A percentile compares a stretch with the other conserved stretches of the same genome.
Conservation (phyloP, 1,140 invertebrate genomes). For the Reticulitermes speratus region DNA sequence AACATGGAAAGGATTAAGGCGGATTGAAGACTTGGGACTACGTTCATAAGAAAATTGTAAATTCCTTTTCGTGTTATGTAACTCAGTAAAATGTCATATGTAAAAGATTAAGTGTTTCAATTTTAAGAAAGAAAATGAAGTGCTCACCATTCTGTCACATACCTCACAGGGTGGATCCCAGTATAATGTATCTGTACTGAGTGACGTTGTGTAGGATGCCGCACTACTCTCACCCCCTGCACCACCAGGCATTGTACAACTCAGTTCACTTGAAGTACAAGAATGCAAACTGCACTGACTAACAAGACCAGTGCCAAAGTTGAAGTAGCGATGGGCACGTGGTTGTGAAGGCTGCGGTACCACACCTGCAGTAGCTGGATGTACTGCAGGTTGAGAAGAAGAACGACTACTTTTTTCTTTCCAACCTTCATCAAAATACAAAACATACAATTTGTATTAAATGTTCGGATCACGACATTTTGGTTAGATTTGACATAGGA, state of each 20-base stretch:
- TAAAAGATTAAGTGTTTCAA: too few relatives aligned
- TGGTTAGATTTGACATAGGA: too few relatives aligned
- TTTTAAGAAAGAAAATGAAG: too few relatives aligned
- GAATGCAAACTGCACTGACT: slow-evolving; percentile 80
- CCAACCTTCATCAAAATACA: slow-evolving; percentile 9
- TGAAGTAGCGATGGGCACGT: slow-evolving; percentile 48
- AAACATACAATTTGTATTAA: background rate
- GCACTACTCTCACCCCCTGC: slow-evolving; percentile 58
- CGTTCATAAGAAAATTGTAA: too few relatives aligned
- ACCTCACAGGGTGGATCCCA: slow-evolving; percentile 58
- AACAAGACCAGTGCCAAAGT: slow-evolving; percentile 57
- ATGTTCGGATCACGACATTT: too few relatives aligned
- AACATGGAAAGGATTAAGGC: too few relatives aligned
- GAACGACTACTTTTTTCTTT: slow-evolving; percentile 16
- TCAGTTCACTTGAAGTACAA: slow-evolving; percentile 73
- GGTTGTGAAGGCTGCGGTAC: slow-evolving; percentile 39
- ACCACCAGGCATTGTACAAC: slow-evolving; percentile 34
- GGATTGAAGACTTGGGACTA: too few relatives aligned
- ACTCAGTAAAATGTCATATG: too few relatives aligned
- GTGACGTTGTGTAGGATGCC: slow-evolving; percentile 76
- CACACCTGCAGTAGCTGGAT: background rate
- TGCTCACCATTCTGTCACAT: slow-evolving; percentile 33
- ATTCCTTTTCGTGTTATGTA: too few relatives aligned
- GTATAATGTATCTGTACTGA: slow-evolving; percentile 80
- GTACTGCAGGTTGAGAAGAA: background rate